phyloP scores from a whole-genome alignment of 2,888 invertebrate species.

The Ptychoptera contaminata region DNA sequence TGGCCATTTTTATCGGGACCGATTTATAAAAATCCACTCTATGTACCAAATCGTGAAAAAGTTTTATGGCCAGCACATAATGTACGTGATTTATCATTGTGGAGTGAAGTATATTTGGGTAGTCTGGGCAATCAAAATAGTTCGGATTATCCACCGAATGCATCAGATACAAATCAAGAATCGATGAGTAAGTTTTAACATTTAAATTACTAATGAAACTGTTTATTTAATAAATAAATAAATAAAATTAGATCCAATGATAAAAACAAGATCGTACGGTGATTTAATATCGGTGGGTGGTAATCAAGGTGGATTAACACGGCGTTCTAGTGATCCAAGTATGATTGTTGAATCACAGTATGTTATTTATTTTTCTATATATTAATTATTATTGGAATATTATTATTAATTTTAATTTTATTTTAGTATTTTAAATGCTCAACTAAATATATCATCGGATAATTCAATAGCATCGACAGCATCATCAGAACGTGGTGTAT shows the following conservation, averaged over 20 bases:
- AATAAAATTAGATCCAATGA: constrained; percentile 46
- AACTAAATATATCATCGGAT: constrained; percentile 20
- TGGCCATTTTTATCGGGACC: constrained; percentile 73
- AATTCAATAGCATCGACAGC: constrained; percentile 22
- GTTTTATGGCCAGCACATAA: constrained; percentile 77
- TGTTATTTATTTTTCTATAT: constrained; percentile 18
- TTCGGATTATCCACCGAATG: constrained; percentile 25
- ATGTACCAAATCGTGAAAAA: constrained; percentile 36
- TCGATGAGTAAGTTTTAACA: no score
- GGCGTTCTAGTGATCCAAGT: constrained; percentile 76
- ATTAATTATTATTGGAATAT: constrained; percentile 1
- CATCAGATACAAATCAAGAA: not conserved
- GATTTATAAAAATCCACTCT: constrained; percentile 76
- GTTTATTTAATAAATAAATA: not conserved
- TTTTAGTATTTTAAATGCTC: constrained; percentile 20
- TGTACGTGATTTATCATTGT: constrained; percentile 65
- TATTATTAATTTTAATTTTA: constrained; percentile 5
- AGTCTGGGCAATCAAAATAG: constrained; percentile 32
- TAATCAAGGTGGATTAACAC: constrained; percentile 37
- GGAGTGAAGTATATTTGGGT: constrained; percentile 74
- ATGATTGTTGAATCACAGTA: constrained; percentile 58
- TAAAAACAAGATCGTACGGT: constrained; percentile 74
- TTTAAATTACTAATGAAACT: not conserved
- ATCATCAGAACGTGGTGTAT: constrained; percentile 20
- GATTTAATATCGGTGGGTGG: constrained; percentile 53